A percentile compares a stretch with the other conserved stretches of the same genome.
Conservation (phyloP, 2,113 vertebrate species). For the Scytalopus superciliaris region DNA sequence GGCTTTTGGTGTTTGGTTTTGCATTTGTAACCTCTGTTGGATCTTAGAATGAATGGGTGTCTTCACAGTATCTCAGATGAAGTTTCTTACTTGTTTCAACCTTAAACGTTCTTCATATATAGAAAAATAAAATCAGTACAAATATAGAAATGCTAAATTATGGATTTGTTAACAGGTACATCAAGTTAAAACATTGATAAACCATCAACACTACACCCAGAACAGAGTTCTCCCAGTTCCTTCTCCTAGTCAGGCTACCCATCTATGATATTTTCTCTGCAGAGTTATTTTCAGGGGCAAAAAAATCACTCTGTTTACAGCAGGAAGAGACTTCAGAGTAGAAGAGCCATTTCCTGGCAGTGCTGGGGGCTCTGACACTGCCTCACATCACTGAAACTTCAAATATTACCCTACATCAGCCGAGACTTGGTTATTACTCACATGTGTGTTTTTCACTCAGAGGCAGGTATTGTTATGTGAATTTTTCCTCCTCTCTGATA, state of each 20-base stretch:
- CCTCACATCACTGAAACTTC: constrained; percentile 11
- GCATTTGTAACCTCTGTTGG: background rate
- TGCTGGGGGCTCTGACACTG: background rate
- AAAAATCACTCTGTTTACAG: background rate
- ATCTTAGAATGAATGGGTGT: background rate
- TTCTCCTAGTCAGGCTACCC: background rate
- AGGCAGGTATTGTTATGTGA: background rate
- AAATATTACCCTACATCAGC: background rate
- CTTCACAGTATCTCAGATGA: background rate
- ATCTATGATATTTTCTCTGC: background rate
- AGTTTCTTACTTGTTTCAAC: background rate
- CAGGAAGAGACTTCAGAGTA: background rate
- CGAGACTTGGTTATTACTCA: background rate
- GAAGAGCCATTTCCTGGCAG: background rate
- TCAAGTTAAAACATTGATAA: background rate
- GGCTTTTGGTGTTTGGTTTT: background rate
- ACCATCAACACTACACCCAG: background rate
- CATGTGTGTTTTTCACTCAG: background rate
- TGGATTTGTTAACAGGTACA: background rate
- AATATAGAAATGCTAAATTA: background rate
- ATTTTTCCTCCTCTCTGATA: background rate
- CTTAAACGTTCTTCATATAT: background rate
- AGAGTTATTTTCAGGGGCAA: background rate
- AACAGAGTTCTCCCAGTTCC: background rate
- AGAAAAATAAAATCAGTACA: background rate